These are phyloP conservation scores for Cebus imitator DNA, from an alignment of 2,113 vertebrate genomes.

Conservation along the genomic window DNA sequence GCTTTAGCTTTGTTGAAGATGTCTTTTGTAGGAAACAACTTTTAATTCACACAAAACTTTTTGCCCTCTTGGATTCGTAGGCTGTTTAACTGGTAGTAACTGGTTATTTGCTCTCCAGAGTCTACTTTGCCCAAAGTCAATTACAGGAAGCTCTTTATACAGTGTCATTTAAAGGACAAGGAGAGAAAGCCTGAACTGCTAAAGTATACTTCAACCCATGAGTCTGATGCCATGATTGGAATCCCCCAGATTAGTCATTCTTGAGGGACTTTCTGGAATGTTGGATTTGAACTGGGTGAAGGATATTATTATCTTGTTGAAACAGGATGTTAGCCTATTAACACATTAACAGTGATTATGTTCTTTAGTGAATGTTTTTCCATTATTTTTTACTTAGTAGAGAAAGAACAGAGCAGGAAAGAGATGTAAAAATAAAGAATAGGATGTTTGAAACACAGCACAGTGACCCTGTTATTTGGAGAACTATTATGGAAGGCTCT, in stretches of 20 bases:
- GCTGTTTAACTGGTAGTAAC: neutral
- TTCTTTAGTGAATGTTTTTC: slow-evolving; percentile 12
- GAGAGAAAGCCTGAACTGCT: neutral
- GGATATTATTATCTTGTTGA: slow-evolving; percentile 19
- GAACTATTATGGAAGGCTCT: neutral
- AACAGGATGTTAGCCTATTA: neutral
- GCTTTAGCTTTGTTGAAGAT: neutral
- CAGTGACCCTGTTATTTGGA: neutral
- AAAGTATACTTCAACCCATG: neutral
- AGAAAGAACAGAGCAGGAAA: neutral
- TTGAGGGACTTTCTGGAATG: slow-evolving; percentile 51
- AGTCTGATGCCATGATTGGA: neutral
- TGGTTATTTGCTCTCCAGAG: neutral
- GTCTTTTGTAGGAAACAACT: neutral
- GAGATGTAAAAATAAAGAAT: neutral
- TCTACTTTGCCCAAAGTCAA: neutral
- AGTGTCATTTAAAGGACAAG: neutral
- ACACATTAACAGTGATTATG: neutral
- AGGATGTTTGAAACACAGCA: neutral
- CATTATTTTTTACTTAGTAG: neutral
- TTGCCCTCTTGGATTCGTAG: neutral
- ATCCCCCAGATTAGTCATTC: slow-evolving; percentile 50
- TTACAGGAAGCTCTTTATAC: neutral
- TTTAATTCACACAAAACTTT: neutral
- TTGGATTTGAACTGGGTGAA: slow-evolving; percentile 27